Conservation (phyloP, 2,113 vertebrate genomes). For the Anthoscopus minutus region DNA sequence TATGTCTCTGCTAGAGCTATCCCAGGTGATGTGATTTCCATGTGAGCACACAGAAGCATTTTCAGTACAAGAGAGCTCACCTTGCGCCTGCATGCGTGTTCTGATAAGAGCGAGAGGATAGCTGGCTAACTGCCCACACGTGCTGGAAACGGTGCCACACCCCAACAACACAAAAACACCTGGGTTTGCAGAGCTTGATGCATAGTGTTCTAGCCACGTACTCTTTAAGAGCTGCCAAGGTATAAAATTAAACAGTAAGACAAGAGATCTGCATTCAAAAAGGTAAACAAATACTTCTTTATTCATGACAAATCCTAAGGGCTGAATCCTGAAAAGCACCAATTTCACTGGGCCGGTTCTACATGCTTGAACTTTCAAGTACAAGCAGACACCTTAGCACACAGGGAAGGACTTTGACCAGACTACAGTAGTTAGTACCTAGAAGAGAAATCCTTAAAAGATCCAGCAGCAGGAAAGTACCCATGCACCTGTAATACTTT, state of each 20-base stretch:
- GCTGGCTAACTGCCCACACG: slow-evolving; percentile 89
- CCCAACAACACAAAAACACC: slow-evolving; percentile 84
- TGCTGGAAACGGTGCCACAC: slow-evolving; percentile 88
- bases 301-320: not conserved
- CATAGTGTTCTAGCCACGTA: slow-evolving; percentile 82
- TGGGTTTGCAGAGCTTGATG: slow-evolving; percentile 85
- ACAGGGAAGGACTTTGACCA: not conserved
- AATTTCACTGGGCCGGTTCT: not conserved
- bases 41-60: not conserved
- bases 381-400: not conserved
- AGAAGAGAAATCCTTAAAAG: not conserved
- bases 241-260: not conserved
- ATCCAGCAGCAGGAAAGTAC: not conserved
- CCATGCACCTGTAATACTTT: not conserved
- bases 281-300: not conserved
- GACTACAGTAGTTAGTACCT: not conserved
- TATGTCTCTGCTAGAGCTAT: not conserved
- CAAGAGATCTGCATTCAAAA: not conserved
- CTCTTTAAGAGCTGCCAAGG: slow-evolving; percentile 84
- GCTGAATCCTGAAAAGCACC: not conserved
- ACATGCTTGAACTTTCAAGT: not conserved
- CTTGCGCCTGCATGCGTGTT: slow-evolving; percentile 94
- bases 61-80: slow-evolving; percentile 58
- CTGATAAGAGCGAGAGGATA: slow-evolving; percentile 88
- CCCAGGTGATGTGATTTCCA: not conserved